phyloP scores from a whole-genome alignment of 1,140 invertebrate species.

The Chionoecetes opilio region DNA sequence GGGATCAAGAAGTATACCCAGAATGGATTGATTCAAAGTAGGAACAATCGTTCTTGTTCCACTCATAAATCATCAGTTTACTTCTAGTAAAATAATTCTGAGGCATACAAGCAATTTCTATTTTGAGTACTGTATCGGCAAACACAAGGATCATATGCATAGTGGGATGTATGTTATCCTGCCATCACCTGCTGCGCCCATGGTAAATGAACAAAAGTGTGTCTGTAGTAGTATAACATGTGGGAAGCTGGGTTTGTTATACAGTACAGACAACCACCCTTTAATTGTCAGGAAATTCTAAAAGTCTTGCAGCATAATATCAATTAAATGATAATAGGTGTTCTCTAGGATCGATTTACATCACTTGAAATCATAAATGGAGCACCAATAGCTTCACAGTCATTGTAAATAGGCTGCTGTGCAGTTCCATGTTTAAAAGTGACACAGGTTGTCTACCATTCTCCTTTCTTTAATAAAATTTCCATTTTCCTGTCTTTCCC shows the following conservation, averaged over 20 bases:
- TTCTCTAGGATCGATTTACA: neutral
- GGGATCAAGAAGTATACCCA: neutral
- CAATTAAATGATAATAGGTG: neutral
- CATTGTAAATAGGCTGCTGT: constrained; percentile 9
- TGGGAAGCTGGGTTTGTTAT: neutral
- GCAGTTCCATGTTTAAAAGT: constrained; percentile 20
- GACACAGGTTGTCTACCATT: constrained; percentile 4
- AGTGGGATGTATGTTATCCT: neutral
- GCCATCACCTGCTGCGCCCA: constrained; percentile 1
- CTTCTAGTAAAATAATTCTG: neutral
- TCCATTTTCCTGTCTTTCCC: neutral
- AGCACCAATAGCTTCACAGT: neutral
- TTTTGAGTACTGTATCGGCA: neutral
- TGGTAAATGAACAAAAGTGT: neutral
- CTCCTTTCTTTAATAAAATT: too few species aligned
- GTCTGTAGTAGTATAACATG: neutral
- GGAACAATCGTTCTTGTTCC: neutral
- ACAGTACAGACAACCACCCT: neutral
- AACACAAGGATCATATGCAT: neutral
- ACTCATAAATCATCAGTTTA: too few species aligned
- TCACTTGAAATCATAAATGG: neutral
- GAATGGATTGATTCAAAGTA: neutral
- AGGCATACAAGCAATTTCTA: neutral
- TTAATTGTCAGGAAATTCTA: neutral
- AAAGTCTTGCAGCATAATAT: neutral